phyloP scores from a whole-genome alignment of 2,888 invertebrate genomes.

The Leucophenga montana region DNA sequence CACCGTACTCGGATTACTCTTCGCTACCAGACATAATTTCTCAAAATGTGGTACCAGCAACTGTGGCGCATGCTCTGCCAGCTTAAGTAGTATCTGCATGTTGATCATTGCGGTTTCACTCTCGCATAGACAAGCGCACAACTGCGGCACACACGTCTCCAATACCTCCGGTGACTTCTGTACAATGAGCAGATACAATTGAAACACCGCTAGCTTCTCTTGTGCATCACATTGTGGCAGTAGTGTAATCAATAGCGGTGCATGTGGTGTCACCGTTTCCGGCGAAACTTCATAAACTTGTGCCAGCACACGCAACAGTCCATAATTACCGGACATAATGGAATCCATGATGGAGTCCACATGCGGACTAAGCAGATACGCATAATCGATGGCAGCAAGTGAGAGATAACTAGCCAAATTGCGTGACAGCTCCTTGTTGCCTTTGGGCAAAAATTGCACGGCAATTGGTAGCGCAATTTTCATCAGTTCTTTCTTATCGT shows the following conservation, averaged over 20 bases:
- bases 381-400: conserved; percentile 92
- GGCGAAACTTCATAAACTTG: conserved; percentile 92
- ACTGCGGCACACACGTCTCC: conserved; percentile 86
- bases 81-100: conserved; percentile 83
- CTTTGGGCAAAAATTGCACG: conserved; percentile 91
- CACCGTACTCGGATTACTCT: conserved; percentile 78
- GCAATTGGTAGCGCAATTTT: conserved; percentile 86
- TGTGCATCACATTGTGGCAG: conserved; percentile 88
- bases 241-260: conserved; percentile 83
- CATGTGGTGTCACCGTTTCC: conserved; percentile 88
- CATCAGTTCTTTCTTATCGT: conserved; percentile 77
- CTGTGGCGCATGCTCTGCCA: conserved; percentile 81
- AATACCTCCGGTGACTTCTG: conserved; percentile 82
- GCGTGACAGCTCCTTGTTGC: conserved; percentile 89
- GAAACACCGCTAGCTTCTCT: conserved; percentile 88
- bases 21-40: conserved; percentile 80
- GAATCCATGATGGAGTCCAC: conserved; percentile 93
- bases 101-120: conserved; percentile 78
- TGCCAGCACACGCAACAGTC: conserved; percentile 88
- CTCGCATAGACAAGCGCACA: conserved; percentile 82
- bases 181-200: conserved; percentile 87
- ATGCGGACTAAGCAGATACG: conserved; percentile 87
- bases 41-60: conserved; percentile 82
- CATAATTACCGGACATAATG: conserved; percentile 91
- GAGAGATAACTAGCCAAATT: conserved; percentile 94